phyloP scores from a whole-genome alignment of 2,797 vertebrate species.

The Smutsia temminckii region DNA sequence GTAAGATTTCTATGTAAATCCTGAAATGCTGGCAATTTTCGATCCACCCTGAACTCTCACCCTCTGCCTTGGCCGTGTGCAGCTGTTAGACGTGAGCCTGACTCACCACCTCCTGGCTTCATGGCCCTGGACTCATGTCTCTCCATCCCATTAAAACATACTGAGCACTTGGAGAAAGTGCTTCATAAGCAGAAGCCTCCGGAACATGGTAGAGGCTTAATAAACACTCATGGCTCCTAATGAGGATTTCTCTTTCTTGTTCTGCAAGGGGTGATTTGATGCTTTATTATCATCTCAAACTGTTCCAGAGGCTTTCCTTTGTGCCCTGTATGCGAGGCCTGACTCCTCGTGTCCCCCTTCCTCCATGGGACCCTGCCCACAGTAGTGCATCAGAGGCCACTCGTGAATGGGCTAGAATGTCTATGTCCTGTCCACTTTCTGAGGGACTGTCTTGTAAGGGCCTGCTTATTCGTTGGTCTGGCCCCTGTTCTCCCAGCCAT shows the following conservation, averaged over 20 bases:
- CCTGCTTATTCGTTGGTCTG: background rate
- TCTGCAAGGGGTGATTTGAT: no score
- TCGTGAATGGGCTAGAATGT: background rate
- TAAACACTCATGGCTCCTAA: background rate
- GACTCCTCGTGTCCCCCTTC: background rate
- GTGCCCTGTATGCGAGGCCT: background rate
- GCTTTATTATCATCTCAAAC: background rate
- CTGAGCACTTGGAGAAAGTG: background rate
- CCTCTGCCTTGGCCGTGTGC: background rate
- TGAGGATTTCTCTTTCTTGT: background rate
- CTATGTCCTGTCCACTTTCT: background rate
- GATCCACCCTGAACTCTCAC: background rate
- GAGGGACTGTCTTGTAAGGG: background rate
- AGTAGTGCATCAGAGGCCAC: background rate
- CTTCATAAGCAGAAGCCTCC: constrained; percentile 1
- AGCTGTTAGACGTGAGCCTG: background rate
- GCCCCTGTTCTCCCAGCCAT: background rate
- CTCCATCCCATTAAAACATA: background rate
- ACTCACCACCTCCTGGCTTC: background rate
- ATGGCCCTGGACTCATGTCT: background rate
- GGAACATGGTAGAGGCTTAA: background rate
- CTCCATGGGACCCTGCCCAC: background rate
- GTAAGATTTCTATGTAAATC: background rate
- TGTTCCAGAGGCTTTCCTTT: background rate
- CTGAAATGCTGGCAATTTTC: background rate